A percentile compares a stretch with the other conserved stretches of the same genome.
phyloP scores from a whole-genome alignment of 2,113 vertebrate genomes.

The Synodontis membranacea region DNA sequence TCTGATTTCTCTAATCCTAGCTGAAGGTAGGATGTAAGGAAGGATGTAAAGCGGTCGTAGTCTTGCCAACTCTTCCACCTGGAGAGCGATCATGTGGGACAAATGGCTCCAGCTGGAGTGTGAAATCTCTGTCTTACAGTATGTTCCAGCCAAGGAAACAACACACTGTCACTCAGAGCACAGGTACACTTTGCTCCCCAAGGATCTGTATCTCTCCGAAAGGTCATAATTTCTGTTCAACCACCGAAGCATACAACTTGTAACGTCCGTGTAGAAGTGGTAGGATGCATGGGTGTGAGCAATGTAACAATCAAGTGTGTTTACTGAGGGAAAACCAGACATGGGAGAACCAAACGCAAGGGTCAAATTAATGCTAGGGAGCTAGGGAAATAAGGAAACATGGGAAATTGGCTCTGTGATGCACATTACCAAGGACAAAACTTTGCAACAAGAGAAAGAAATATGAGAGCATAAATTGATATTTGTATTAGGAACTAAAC shows the following conservation, averaged over 20 bases:
- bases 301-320: not conserved
- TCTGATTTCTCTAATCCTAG: not conserved
- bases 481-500: not conserved
- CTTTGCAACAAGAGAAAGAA: not conserved
- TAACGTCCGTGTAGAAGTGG: not conserved
- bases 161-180: constrained; percentile 11
- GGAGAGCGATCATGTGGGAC: constrained; percentile 25
- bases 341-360: not conserved
- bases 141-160: constrained; percentile 24
- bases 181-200: not conserved
- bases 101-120: constrained; percentile 40
- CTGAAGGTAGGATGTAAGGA: not conserved
- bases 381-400: not conserved
- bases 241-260: not conserved
- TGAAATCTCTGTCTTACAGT: constrained; percentile 37
- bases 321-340: not conserved
- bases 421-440: not conserved
- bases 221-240: not conserved
- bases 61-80: constrained; percentile 29
- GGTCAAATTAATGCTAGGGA: not conserved
- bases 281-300: not conserved
- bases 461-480: not conserved
- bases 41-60: not conserved
- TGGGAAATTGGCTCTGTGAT: not conserved
- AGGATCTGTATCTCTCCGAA: not conserved